Conservation (phyloP, 1,140 invertebrate genomes). For the Drosophila pandora region DNA sequence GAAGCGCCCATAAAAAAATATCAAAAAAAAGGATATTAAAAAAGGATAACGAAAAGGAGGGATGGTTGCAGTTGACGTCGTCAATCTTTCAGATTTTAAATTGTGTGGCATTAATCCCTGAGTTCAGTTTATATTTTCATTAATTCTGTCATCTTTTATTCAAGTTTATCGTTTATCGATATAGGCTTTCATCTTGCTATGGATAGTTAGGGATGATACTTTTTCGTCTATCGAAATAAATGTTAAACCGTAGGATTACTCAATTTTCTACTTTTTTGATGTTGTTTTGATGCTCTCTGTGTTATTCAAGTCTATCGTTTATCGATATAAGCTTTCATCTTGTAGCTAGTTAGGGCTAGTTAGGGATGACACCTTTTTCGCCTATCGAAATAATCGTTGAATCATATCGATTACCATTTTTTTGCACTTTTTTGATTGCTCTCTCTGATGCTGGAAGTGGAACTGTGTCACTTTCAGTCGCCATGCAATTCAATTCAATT, state of each 20-base stretch:
- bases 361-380: too few species aligned
- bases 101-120: conserved; percentile 71
- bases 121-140: conserved; percentile 1
- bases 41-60: background rate
- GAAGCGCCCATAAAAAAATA: conserved; percentile 1
- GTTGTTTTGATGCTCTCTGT: too few species aligned
- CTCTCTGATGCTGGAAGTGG: conserved; percentile 33
- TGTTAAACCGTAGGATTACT: too few species aligned
- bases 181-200: too few species aligned
- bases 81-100: conserved; percentile 62
- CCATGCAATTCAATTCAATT: conserved; percentile 78
- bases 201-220: too few species aligned
- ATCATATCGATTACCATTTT: background rate
- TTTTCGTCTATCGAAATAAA: background rate
- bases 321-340: background rate
- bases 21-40: conserved; percentile 6
- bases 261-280: too few species aligned
- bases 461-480: conserved; percentile 32
- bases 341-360: too few species aligned
- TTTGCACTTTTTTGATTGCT: background rate
- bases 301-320: background rate
- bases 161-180: background rate
- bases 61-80: conserved; percentile 10
- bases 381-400: background rate
- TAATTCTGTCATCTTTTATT: background rate